phyloP scores from a whole-genome alignment of 2,797 vertebrate species.

The Dendrocincla fuliginosa region DNA sequence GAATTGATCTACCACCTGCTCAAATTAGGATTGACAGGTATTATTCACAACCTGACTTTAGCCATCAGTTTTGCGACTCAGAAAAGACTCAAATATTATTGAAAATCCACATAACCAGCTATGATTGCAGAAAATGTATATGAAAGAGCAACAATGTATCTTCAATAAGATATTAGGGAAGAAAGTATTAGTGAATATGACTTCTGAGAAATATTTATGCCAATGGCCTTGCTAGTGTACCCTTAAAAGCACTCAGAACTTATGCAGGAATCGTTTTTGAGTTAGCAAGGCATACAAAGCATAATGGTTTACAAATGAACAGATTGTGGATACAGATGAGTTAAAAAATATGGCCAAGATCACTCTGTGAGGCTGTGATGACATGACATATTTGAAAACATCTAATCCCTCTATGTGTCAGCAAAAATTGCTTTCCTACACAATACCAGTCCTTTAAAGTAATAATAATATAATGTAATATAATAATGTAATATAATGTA shows the following conservation, averaged over 20 bases:
- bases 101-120: not conserved
- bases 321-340: not conserved
- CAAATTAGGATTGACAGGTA: not conserved
- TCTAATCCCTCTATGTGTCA: not conserved
- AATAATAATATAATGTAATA: not conserved
- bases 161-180: not conserved
- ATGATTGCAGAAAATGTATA: not conserved
- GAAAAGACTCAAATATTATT: not conserved
- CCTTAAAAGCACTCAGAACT: not conserved
- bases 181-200: not conserved
- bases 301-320: not conserved
- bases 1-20: not conserved
- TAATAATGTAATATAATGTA: not conserved
- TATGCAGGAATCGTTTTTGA: not conserved
- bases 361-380: not conserved
- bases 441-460: not conserved
- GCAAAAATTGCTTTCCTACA: not conserved
- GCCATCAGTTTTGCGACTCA: not conserved
- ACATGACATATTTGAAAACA: not conserved
- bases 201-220: not conserved
- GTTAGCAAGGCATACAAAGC: not conserved
- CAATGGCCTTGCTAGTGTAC: not conserved
- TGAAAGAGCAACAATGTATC: not conserved
- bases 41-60: not conserved
- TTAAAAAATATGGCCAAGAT: not conserved